Percentiles rank a stretch among this genome's conserved stretches.
Evolutionary conservation across 2,113 vertebrate species (phyloP).

Genomic region (Furnarius figulus): DNA sequence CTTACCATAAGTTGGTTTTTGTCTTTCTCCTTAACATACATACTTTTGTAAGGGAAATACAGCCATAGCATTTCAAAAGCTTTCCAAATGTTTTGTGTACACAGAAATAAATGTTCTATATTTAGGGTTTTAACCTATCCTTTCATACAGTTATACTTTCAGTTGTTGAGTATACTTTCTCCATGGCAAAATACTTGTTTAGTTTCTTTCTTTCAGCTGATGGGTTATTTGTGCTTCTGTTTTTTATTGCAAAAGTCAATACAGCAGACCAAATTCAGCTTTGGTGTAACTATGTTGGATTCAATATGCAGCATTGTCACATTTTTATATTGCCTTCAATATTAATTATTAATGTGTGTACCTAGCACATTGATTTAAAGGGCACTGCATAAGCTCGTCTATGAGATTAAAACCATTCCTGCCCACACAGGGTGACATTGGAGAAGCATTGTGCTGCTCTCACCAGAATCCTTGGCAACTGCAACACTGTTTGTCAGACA

Average conservation of each 20-base stretch:
- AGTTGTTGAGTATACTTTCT: not conserved
- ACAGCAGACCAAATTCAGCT: not conserved
- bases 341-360: constrained; percentile 46
- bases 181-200: not conserved
- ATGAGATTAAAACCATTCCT: not conserved
- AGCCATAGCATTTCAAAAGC: accelerated
- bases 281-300: not conserved
- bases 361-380: constrained; percentile 12
- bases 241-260: not conserved
- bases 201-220: not conserved
- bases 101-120: not conserved
- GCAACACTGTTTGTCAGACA: not conserved
- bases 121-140: not conserved
- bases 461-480: not conserved
- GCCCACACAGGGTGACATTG: not conserved
- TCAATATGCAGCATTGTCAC: not conserved
- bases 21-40: not conserved
- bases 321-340: not conserved
- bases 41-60: not conserved
- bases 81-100: not conserved
- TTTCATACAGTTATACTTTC: not conserved
- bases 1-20: not conserved
- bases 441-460: not conserved
- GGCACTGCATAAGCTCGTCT: not conserved
- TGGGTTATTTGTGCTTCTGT: not conserved